Conservation (phyloP, 2,113 vertebrate genomes). For the Otus sunia region DNA sequence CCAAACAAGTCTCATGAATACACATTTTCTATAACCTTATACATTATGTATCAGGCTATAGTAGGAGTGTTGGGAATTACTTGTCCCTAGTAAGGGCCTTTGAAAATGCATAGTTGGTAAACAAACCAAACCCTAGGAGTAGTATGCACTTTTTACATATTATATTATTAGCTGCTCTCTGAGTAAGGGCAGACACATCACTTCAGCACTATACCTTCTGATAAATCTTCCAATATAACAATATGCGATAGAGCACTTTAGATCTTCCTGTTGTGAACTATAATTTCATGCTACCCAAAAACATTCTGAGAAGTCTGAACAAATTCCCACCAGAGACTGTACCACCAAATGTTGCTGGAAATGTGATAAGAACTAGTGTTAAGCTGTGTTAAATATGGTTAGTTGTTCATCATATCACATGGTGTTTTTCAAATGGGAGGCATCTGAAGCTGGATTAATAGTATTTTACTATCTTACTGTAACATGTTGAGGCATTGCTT, state of each 20-base stretch:
- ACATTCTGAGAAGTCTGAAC: background rate
- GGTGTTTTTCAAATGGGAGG: background rate
- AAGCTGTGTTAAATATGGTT: background rate
- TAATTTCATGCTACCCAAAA: constrained; percentile 16
- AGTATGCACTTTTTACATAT: constrained; percentile 39
- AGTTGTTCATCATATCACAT: background rate
- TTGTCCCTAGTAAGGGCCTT: constrained; percentile 73
- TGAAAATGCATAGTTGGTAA: constrained; percentile 76
- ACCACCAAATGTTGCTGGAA: background rate
- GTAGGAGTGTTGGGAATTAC: constrained; percentile 75
- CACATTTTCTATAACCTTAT: constrained; percentile 75
- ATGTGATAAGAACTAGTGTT: background rate
- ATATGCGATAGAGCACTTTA: background rate
- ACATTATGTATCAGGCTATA: constrained; percentile 78
- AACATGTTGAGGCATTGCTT: background rate
- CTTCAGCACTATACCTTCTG: background rate
- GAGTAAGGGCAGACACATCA: background rate
- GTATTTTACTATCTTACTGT: background rate
- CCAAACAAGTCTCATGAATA: constrained; percentile 80
- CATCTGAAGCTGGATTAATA: background rate
- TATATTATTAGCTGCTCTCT: constrained; percentile 34
- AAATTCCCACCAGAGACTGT: background rate
- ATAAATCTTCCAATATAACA: background rate
- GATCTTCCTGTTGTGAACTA: background rate
- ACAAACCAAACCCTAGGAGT: constrained; percentile 63